A percentile compares a stretch with the other conserved stretches of the same genome.
Conservation (phyloP, 1,140 invertebrate genomes). For the Sipha flava region DNA sequence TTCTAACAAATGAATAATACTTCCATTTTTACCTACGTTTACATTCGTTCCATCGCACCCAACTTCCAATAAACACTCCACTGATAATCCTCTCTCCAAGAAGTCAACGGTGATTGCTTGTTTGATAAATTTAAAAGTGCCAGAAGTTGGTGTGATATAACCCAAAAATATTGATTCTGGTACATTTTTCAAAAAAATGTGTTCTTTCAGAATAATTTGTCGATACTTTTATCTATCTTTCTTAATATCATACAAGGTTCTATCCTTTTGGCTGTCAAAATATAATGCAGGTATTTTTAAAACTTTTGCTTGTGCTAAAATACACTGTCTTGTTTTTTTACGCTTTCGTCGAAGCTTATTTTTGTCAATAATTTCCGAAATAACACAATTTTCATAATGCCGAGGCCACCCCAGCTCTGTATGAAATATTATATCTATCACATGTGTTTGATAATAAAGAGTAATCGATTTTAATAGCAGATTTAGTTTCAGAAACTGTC, state of each 20-base stretch:
- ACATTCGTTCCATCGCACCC: too few species aligned
- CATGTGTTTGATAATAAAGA: not conserved
- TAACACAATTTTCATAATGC: not conserved
- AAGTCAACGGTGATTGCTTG: conserved; percentile 35
- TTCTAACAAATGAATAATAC: conserved; percentile 32
- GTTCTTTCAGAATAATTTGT: conserved; percentile 36
- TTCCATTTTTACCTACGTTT: not conserved
- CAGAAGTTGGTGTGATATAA: conserved; percentile 36
- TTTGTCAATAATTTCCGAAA: not conserved
- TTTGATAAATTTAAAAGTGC: conserved; percentile 35
- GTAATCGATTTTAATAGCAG: not conserved
- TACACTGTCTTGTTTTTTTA: not conserved
- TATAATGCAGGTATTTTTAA: not conserved
- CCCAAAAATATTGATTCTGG: conserved; percentile 39
- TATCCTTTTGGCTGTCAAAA: not conserved
- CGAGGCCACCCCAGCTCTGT: not conserved
- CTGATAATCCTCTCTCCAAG: not conserved
- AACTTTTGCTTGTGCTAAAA: not conserved
- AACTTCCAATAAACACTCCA: conserved; percentile 1
- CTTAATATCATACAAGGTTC: conserved; percentile 1
- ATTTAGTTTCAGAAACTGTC: not conserved
- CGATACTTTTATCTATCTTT: conserved; percentile 36
- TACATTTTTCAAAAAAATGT: conserved; percentile 39
- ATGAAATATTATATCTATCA: not conserved
- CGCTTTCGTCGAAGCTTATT: not conserved